Evolutionary conservation across 1,140 invertebrate species (phyloP).

Genomic region (Nymphalis io): DNA sequence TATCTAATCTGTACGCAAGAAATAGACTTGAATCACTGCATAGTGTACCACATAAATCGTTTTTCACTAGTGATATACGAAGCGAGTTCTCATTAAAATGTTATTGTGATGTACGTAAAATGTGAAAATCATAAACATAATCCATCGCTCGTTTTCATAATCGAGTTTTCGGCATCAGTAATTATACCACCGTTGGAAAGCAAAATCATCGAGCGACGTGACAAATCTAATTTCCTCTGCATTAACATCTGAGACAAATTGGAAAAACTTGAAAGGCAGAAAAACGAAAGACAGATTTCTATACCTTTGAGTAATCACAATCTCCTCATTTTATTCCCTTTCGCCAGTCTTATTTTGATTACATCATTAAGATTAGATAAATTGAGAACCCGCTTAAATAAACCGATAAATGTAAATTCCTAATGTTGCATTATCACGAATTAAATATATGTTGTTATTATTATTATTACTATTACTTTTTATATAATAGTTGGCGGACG

Average conservation of each 20-base stretch:
- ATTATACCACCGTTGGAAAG: not conserved
- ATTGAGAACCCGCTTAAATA: slow-evolving; percentile 42
- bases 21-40: too few species aligned
- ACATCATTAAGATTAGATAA: slow-evolving; percentile 66
- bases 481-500: too few species aligned
- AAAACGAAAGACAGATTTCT: slow-evolving; percentile 54
- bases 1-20: too few species aligned
- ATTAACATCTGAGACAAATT: slow-evolving; percentile 64
- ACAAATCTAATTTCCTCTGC: slow-evolving; percentile 57
- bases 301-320: slow-evolving; percentile 72
- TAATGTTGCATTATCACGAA: slow-evolving; percentile 15
- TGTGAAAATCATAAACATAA: too few species aligned
- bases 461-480: too few species aligned
- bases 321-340: slow-evolving; percentile 50
- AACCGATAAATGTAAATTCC: not conserved
- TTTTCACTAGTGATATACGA: too few species aligned
- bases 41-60: too few species aligned
- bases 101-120: too few species aligned
- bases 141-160: too few species aligned
- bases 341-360: slow-evolving; percentile 53
- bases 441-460: not conserved
- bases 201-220: slow-evolving; percentile 24
- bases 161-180: not conserved
- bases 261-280: slow-evolving; percentile 61
- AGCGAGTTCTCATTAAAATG: too few species aligned